Base-by-base conservation (phyloP, 1,140 invertebrate genomes). In the Lerema accius region DNA sequence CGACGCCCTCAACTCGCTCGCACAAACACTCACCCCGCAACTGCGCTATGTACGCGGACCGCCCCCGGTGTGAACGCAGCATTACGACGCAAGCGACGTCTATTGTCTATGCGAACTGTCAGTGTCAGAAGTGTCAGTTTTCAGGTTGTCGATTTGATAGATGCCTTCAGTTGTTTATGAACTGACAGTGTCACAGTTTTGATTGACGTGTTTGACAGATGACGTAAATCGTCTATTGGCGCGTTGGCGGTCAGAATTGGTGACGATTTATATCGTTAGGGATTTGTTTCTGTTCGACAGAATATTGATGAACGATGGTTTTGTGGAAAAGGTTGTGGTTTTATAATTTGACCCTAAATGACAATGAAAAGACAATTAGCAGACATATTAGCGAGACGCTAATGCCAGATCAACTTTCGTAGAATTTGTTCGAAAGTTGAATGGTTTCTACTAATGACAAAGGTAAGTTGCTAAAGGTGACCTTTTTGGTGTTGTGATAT, bases 31-130 rank as follows among this genome's bases (percentile, higher is more conserved):
- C 14, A 95, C 95, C 2, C 96, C 96, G 1, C 96, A 97, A 76
- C 88, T 98, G 59, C 94, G 95, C 45, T 97, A 97, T 72, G 93
- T 97, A 4, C 93, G 94, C 42, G 96, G 97, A 65, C 96, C 96
- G 13, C 97, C 97, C 26, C 96, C 97, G 0, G 94, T 96, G 56
- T 97, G 93, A 96, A 82, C 60, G 26, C 66, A 37, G 35, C 10
- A 32, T 37, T 37, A 11, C 19, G 46, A 32, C 53, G n/a, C n/a
- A 45, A 40, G 39, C 45, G 17, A 23, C 19, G 2, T 23, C 19
- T 3, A 23, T 3, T 23, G 19, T 23, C 19, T 3, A 23, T 23
- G 2, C 2, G 28, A 59, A 35, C 10, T 48, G 19, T 48, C 19
- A 48, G 17, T 51, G 45, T 58, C 17, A 26, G n/a, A n/a, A n/a